Evolutionary conservation across 1,140 invertebrate species (phyloP).

Genomic region (Drosophila sp.): DNA sequence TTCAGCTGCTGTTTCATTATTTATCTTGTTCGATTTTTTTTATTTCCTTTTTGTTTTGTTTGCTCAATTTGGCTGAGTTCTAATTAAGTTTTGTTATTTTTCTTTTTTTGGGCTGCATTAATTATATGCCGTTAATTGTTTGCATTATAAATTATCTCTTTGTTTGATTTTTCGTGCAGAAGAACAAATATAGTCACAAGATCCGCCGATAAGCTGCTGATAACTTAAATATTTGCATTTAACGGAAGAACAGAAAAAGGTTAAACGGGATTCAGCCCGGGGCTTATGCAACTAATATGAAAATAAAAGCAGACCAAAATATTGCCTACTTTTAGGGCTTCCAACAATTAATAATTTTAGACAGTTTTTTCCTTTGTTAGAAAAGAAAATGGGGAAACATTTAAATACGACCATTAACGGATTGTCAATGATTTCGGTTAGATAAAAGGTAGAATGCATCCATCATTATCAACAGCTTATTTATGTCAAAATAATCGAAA

Average conservation of each 20-base stretch:
- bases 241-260: neutral
- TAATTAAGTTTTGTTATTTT: slow-evolving; percentile 41
- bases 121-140: slow-evolving; percentile 48
- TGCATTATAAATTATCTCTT: slow-evolving; percentile 45
- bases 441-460: too few species aligned
- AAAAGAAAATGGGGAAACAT: too few species aligned
- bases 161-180: neutral
- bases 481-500: neutral
- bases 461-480: neutral
- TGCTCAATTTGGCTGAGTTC: slow-evolving; percentile 23
- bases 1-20: neutral
- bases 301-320: neutral
- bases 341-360: neutral
- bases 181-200: neutral
- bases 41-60: slow-evolving; percentile 32
- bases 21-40: slow-evolving; percentile 5
- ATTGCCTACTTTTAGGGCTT: neutral
- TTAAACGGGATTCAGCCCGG: neutral
- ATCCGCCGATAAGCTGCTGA: neutral
- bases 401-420: too few species aligned
- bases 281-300: neutral
- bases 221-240: slow-evolving; percentile 1
- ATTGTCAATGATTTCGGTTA: too few species aligned
- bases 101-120: slow-evolving; percentile 44
- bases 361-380: too few species aligned